Percentiles rank a stretch among this genome's conserved stretches.
Evolutionary conservation across 2,797 vertebrate genomes (phyloP).

Genomic region (Masticophis lateralis): DNA sequence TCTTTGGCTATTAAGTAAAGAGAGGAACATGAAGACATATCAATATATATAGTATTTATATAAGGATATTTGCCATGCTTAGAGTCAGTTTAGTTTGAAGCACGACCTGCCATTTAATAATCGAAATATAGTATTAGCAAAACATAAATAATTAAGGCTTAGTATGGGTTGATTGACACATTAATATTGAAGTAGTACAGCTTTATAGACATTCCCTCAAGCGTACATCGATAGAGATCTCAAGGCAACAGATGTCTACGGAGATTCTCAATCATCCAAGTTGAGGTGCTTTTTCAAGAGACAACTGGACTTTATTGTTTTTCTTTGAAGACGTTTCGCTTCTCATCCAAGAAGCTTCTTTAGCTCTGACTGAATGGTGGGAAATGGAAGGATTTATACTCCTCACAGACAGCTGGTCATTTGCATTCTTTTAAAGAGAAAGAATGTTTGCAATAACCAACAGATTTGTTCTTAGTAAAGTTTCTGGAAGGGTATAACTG

Average conservation of each 20-base stretch:
- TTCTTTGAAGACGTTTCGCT: no score
- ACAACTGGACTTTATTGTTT: no score
- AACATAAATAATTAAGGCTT: background rate
- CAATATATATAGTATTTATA: background rate
- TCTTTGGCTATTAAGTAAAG: background rate
- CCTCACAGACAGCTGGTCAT: no score
- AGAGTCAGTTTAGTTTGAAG: background rate
- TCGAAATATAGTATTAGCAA: background rate
- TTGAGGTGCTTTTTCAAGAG: no score
- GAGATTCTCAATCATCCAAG: no score
- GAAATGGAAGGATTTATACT: no score
- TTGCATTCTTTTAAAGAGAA: no score
- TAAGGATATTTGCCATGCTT: background rate
- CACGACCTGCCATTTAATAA: background rate
- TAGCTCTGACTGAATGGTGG: no score
- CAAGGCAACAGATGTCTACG: background rate
- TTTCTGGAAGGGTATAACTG: conserved; percentile 30
- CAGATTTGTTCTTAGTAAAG: background rate
- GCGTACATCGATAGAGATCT: background rate
- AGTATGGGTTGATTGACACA: background rate
- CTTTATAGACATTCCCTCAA: background rate
- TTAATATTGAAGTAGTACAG: background rate
- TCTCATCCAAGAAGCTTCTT: no score
- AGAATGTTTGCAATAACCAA: background rate
- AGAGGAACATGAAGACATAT: background rate